Conservation (phyloP, 2,113 vertebrate species). For the Nyctibius bracteatus region DNA sequence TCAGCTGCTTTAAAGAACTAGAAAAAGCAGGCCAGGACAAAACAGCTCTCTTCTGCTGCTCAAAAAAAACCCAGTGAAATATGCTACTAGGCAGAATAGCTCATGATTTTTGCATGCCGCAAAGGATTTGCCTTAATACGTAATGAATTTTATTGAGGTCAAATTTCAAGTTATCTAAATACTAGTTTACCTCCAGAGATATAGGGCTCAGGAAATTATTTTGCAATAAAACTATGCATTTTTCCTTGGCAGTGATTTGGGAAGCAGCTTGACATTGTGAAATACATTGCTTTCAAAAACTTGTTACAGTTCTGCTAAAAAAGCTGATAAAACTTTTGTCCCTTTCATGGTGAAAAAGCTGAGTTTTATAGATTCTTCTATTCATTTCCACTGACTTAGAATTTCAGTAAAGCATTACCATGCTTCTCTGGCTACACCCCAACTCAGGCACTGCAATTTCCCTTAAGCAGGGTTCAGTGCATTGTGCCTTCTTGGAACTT, state of each 20-base stretch:
- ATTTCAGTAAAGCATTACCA: not conserved
- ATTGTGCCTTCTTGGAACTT: not conserved
- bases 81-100: not conserved
- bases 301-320: not conserved
- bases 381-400: not conserved
- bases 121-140: conserved; percentile 18
- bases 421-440: not conserved
- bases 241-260: not conserved
- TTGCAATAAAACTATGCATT: not conserved
- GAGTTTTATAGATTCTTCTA: not conserved
- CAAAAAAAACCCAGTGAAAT: not conserved
- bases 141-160: conserved; percentile 45
- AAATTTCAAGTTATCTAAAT: conserved; percentile 43
- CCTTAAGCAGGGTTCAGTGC: not conserved
- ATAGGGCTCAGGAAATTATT: not conserved
- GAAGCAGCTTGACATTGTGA: not conserved
- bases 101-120: conserved; percentile 1
- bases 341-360: not conserved
- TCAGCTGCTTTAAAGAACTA: not conserved
- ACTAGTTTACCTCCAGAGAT: conserved; percentile 30
- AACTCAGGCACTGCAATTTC: not conserved
- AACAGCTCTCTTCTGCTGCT: not conserved
- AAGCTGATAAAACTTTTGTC: not conserved
- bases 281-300: not conserved
- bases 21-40: not conserved